These are phyloP conservation scores for Cinara cedri DNA, from an alignment of 2,888 invertebrate species.

Conservation along the genomic window DNA sequence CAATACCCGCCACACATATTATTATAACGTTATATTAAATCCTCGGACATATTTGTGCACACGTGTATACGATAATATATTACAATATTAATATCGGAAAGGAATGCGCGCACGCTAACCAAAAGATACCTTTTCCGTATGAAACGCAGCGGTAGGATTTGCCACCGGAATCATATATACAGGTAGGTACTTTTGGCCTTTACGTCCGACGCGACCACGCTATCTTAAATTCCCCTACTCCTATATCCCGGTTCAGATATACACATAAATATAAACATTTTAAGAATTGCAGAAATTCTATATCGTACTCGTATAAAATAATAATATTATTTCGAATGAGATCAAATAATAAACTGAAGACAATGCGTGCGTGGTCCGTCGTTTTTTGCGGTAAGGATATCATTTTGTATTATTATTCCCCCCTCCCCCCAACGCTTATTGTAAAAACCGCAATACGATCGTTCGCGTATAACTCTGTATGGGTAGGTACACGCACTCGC, in stretches of 20 bases:
- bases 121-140: too few species aligned
- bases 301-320: background rate
- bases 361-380: too few species aligned
- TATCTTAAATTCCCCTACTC: background rate
- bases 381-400: too few species aligned
- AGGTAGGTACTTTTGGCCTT: constrained; percentile 3
- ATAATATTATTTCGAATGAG: background rate
- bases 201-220: background rate
- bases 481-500: too few species aligned
- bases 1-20: too few species aligned
- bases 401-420: too few species aligned
- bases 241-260: background rate
- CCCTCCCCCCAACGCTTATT: too few species aligned
- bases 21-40: too few species aligned
- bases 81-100: too few species aligned
- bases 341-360: constrained; percentile 2
- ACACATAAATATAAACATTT: background rate
- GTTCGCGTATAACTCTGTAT: too few species aligned
- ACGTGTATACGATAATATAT: background rate
- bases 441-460: too few species aligned
- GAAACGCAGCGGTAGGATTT: background rate
- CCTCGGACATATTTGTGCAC: background rate
- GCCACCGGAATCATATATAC: constrained; percentile 17
- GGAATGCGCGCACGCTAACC: too few species aligned
- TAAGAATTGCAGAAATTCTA: constrained; percentile 34